Base-by-base conservation (phyloP, 2,113 vertebrate species). In the Galbula dea region DNA sequence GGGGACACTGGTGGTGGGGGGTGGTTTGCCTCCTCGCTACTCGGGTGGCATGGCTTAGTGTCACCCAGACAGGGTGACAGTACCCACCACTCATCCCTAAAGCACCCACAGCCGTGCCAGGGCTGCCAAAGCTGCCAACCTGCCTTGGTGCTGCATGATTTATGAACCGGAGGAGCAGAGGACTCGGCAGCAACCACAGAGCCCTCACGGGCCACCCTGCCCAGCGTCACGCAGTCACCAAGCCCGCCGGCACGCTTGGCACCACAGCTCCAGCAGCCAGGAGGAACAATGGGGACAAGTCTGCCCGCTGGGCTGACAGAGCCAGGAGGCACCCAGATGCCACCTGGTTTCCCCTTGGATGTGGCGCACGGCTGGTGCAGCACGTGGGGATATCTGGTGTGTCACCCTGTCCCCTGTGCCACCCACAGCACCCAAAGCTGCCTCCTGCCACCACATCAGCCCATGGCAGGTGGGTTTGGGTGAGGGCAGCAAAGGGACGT, bases 61-160 rank as follows among this genome's bases (percentile, higher is more conserved):
- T 36, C 86, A 55, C 76, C 71, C 52, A 15, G 58, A 11, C 4
- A 3, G 59, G 78, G 59, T 24, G 82, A n/a, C 10, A 26, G 83
- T 61, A 7, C 69, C 83, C 52, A 6, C 3, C 5, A 14, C 68
- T 67, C 30, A 36, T 59, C n/a, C 82, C 73, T n/a, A 0, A n/a
- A 66, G 87, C 19, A 1, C 65, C 66, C 34, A 5, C 85, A 9
- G 30, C 61, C 57, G 26, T 7, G 77, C 82, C 61, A 27, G 90
- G 89, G 92, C 89, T 39, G 94, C 91, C 5, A 74, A 88, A 46
- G 18, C 90, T 94, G 95, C 92, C 95, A 96, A 55, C 45, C 75
- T 68, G 69, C 95, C 95, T 83, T 19, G 55, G 68, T 18, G 71
- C 96, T 96, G 97, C 96, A 97, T 97, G 97, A 97, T 97, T 97